Percentiles rank a stretch among this genome's conserved stretches.
Evolutionary conservation across 2,113 vertebrate species (phyloP).

Genomic region (Sebastes fasciatus): DNA sequence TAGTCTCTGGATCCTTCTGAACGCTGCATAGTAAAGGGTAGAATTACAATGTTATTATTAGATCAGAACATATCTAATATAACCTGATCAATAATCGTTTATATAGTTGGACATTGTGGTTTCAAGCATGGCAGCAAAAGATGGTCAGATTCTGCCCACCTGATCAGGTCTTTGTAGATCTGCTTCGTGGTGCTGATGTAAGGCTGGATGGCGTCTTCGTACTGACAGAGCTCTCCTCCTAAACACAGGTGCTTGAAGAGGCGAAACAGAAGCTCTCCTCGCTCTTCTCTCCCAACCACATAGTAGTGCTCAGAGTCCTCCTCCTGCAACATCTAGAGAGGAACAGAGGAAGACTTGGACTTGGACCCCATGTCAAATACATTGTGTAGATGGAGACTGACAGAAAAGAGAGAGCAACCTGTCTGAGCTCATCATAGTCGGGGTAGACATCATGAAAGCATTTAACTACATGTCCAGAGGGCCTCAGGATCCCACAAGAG

Average conservation of each 20-base stretch:
- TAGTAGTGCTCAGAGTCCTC: conserved; percentile 90
- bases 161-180: conserved; percentile 95
- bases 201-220: conserved; percentile 90
- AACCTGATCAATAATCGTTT: background rate
- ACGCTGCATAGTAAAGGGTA: conserved; percentile 70
- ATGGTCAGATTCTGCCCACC: conserved; percentile 76
- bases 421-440: conserved; percentile 83
- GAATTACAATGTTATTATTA: background rate
- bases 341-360: conserved; percentile 12
- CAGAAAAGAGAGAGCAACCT: conserved; percentile 59
- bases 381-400: background rate
- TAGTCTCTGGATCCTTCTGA: conserved; percentile 78
- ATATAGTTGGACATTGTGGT: background rate
- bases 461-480: conserved; percentile 79
- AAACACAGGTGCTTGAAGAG: conserved; percentile 96
- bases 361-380: background rate
- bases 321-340: conserved; percentile 88
- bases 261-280: conserved; percentile 92
- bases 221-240: conserved; percentile 94
- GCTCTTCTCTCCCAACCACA: conserved; percentile 84
- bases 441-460: conserved; percentile 79
- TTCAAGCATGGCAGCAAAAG: too few relatives aligned
- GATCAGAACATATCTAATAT: background rate
- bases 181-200: conserved; percentile 91
- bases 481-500: conserved; percentile 74